Percentiles rank a stretch among this genome's conserved stretches.
phyloP scores from a whole-genome alignment of 1,140 invertebrate species.

The Panagrolaimus sp. region DNA sequence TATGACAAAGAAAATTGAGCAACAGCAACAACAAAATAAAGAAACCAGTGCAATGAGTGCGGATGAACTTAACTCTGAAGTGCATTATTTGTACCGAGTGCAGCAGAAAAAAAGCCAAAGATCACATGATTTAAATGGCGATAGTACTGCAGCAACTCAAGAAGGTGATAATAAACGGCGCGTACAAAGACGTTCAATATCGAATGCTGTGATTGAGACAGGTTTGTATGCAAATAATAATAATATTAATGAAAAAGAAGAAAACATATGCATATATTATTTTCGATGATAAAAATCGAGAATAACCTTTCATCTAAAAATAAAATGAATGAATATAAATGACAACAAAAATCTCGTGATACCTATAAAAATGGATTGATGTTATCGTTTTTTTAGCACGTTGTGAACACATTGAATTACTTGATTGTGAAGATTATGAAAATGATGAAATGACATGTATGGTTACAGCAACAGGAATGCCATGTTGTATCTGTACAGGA shows the following conservation, averaged over 20 bases:
- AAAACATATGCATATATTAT: neutral
- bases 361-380: neutral
- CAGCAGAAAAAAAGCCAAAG: neutral
- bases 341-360: neutral
- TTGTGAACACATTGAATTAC: constrained; percentile 41
- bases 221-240: constrained; percentile 17
- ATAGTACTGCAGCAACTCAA: neutral
- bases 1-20: neutral
- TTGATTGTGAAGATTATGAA: constrained; percentile 42
- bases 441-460: constrained; percentile 44
- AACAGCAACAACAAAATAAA: neutral
- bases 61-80: constrained; percentile 4
- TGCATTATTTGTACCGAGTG: constrained; percentile 13
- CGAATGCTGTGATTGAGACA: constrained; percentile 35
- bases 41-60: constrained; percentile 7
- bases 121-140: too few relatives aligned
- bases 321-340: neutral
- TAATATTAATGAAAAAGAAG: neutral
- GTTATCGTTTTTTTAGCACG: constrained; percentile 27
- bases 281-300: constrained; percentile 3
- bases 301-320: neutral
- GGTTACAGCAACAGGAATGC: constrained; percentile 45
- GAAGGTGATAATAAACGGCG: neutral
- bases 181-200: constrained; percentile 23
- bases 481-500: constrained; percentile 43